Percentiles rank a stretch among this genome's conserved stretches.
Evolutionary conservation across 2,888 invertebrate species (phyloP).

Genomic region (Macrosoma leucophasiata): DNA sequence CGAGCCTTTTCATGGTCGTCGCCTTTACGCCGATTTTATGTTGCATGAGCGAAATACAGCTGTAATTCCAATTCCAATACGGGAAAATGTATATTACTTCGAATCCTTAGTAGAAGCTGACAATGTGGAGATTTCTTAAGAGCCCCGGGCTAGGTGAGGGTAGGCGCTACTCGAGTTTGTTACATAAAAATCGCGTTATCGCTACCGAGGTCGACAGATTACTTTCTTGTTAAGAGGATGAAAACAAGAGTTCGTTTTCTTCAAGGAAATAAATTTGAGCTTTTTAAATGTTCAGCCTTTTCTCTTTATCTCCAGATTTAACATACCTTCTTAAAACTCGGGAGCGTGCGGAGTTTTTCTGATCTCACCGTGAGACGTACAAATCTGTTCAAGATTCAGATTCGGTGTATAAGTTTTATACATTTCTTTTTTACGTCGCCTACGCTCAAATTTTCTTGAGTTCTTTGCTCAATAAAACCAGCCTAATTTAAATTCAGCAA

Average conservation of each 20-base stretch:
- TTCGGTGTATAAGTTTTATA: no score
- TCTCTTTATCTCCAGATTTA: slow-evolving; percentile 23
- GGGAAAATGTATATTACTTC: slow-evolving; percentile 68
- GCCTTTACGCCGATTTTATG: slow-evolving; percentile 69
- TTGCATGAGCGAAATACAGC: slow-evolving; percentile 64
- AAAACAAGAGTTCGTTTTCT: slow-evolving; percentile 69
- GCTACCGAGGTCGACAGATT: slow-evolving; percentile 71
- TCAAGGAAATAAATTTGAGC: slow-evolving; percentile 59
- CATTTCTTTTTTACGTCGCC: no score
- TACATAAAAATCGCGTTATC: slow-evolving; percentile 75
- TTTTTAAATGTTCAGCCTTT: slow-evolving; percentile 40
- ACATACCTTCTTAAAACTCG: no score
- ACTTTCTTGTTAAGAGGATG: slow-evolving; percentile 74
- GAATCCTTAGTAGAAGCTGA: slow-evolving; percentile 68
- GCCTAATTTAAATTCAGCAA: no score
- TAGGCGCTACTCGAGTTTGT: slow-evolving; percentile 70
- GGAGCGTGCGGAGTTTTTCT: no score
- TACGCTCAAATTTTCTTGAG: no score
- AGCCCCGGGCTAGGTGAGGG: slow-evolving; percentile 71
- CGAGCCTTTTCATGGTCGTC: slow-evolving; percentile 56
- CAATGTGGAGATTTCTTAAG: slow-evolving; percentile 65
- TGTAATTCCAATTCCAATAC: slow-evolving; percentile 69
- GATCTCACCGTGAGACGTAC: no score
- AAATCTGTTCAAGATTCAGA: no score
- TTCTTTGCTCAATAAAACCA: no score